Conservation (phyloP, 2,113 vertebrate genomes). For the Xenopus laevis region DNA sequence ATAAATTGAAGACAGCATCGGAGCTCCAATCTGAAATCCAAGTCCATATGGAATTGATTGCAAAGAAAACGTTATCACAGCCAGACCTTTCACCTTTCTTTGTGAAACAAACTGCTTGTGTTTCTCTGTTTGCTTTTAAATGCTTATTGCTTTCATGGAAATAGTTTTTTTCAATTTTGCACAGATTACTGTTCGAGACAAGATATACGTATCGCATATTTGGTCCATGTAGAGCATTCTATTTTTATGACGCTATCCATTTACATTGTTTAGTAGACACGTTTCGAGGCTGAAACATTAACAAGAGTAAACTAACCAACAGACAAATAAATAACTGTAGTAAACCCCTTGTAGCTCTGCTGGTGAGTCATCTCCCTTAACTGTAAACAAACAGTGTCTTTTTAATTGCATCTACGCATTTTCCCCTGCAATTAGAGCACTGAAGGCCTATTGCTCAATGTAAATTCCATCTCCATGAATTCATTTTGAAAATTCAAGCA, state of each 20-base stretch:
- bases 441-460: too few species aligned
- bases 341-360: too few species aligned
- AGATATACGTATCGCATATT: not conserved
- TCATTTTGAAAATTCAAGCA: too few species aligned
- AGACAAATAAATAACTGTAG: too few species aligned
- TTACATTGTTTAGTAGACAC: not conserved
- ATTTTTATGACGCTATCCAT: not conserved
- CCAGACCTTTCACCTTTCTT: slow-evolving; percentile 24
- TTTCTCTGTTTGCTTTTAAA: slow-evolving; percentile 13
- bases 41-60: slow-evolving; percentile 30
- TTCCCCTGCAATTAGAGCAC: too few species aligned
- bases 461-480: too few species aligned
- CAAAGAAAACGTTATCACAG: slow-evolving; percentile 34
- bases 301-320: too few species aligned
- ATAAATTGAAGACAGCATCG: not conserved
- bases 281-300: too few species aligned
- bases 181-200: not conserved
- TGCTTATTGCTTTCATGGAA: not conserved
- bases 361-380: too few species aligned
- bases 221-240: not conserved
- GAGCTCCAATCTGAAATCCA: slow-evolving; percentile 1
- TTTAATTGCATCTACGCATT: too few species aligned
- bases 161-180: not conserved
- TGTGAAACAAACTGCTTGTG: slow-evolving; percentile 12
- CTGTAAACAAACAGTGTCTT: too few species aligned